Evolutionary conservation across 2,888 invertebrate genomes (phyloP), one percentile per base, ranked within the genome.

Genomic region (Poecilobothrus nobilitatus): DNA sequence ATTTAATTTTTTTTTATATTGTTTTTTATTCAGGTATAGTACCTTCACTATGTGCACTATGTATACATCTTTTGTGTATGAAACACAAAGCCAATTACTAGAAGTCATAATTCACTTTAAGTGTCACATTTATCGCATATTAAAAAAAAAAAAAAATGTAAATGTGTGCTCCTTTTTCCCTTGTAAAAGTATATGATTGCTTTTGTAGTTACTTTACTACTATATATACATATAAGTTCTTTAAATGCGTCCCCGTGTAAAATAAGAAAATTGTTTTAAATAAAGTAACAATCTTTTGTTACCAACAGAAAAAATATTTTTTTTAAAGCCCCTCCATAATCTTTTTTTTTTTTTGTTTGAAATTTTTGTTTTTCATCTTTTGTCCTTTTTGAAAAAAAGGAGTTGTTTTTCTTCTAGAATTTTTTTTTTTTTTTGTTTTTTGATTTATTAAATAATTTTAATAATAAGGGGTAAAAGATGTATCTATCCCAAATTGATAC

Each of bases 51-150:
- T 44, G 53, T 53, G 53, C 53, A 53, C 12, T 12, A 53, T 53
- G 18, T 8, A 37, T 37, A 37, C 37, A 37, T 8, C 8, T 37
- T 37, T 37, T 37, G 10, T 53, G 18, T n/a, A 53, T 53, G 9
- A 53, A 53, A 15, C 53, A 18, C 18, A 53, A 53, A 53, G 53
- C 53, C 53, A 53, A 53, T 53, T 53, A 53, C 18, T 53, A 53
- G 15, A 15, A 53, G 53, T 53, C 15, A 53, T 53, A 53, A 53
- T 53, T 53, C 53, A 53, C 53, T 53, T 53, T 53, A 53, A 53
- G 53, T 53, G 53, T 53, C 53, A 53, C 53, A 53, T 53, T 53
- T 53, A 53, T 53, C 53, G 53, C n/a, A 53, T 53, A 53, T 53
- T 53, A 53, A 18, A 53, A 53, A 18, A 53, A 53, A 18, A 53